Conservation (phyloP, 2,888 invertebrate genomes). For the Drosophila bunnanda region DNA sequence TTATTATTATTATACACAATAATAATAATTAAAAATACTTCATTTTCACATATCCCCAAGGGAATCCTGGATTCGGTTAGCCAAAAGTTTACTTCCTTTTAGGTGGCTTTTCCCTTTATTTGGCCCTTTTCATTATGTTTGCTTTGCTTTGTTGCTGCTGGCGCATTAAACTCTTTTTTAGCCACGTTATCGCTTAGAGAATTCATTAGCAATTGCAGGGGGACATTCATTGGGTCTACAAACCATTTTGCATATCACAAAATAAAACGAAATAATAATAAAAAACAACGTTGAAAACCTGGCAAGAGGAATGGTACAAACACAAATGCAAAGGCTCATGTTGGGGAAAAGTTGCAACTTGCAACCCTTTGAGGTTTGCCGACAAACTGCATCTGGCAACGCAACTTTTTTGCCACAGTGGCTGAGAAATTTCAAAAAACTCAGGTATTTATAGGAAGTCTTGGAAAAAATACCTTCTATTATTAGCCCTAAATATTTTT, state of each 20-base stretch:
- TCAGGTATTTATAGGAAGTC: not conserved
- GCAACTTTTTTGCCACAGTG: not conserved
- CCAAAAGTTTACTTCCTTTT: not conserved
- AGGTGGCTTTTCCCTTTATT: slow-evolving; percentile 34
- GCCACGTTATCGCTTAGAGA: slow-evolving; percentile 33
- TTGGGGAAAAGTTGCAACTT: slow-evolving; percentile 5
- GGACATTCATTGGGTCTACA: slow-evolving; percentile 8
- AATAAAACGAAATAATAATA: not conserved
- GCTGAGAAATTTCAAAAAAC: not conserved
- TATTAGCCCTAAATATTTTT: not conserved
- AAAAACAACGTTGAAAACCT: slow-evolving; percentile 1
- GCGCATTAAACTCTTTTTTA: slow-evolving; percentile 42
- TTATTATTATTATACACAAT: no score
- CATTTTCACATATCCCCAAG: not conserved
- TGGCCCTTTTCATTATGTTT: slow-evolving; percentile 19
- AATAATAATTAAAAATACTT: no score
- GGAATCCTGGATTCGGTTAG: not conserved
- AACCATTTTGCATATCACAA: slow-evolving; percentile 28
- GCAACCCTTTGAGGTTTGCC: slow-evolving; percentile 15
- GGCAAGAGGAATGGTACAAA: not conserved
- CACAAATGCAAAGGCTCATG: not conserved
- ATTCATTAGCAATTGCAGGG: slow-evolving; percentile 36
- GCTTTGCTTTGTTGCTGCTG: slow-evolving; percentile 28
- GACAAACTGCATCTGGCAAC: slow-evolving; percentile 18
- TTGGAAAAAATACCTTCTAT: not conserved